Base-by-base conservation (phyloP, 2,888 invertebrate genomes). In the Drosophila greeni region DNA sequence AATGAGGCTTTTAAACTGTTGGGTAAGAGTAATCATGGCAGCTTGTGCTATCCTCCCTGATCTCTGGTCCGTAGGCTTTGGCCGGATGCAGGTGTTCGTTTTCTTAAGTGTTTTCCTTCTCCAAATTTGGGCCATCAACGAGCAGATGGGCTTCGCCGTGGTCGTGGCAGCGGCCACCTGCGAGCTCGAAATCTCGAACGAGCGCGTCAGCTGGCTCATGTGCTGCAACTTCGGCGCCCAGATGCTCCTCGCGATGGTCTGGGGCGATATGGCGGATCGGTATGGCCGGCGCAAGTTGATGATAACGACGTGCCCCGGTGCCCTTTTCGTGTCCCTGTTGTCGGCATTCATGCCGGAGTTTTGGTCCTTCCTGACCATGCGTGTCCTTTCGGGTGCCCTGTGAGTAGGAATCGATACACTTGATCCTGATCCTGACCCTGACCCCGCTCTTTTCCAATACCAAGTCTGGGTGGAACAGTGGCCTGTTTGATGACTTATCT, bases 1-100 rank as follows among this genome's bases (percentile, higher is more conserved):
- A 75, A 80, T 29, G 67, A 76, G 0, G 72, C 58, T 2, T 52
- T 75, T 2, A 9, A 42, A 9, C 5, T 8, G 5, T 34, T 77
- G 16, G 76, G 76, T 76, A 64, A 79, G 68, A 14, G 31, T 20
- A 14, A 14, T 9, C 18, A 1, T 26, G 8, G 2, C 6, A 4
- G 8, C 6, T 1, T 1, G 5, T 29, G 1, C 3, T 1, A 6
- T 20, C 3, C n/a, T 7, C 3, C 9, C 12, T 23, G 12, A 56
- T 11, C 18, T 9, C 9, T 31, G 3, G 5, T 20, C 11, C 7
- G 5, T 2, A 66, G 66, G 66, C 9, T 66, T 48, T 23, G 66
- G 66, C 14, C 40, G 31, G 12, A 57, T 52, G 31, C 66, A 66
- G 40, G 2, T 24, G 4, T 12, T 33, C 0, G n/a, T 36, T 1